Conservation (phyloP, 2,797 vertebrate genomes). For the Monodelphis domestica region DNA sequence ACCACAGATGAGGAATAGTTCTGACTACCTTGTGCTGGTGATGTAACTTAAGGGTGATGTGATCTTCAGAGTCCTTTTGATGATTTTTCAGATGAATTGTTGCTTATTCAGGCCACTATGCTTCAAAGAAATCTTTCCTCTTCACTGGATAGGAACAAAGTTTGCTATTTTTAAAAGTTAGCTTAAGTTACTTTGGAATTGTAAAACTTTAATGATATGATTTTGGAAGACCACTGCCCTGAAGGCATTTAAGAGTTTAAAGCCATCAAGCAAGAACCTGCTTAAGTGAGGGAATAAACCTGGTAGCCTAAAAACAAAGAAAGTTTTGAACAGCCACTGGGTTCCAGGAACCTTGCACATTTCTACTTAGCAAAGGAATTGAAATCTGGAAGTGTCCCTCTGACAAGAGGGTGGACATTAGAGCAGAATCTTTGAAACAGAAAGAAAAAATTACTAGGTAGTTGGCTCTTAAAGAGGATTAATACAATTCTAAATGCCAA, state of each 20-base stretch:
- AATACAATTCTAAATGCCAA: background rate
- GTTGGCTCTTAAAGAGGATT: background rate
- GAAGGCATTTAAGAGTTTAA: background rate
- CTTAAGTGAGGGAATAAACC: background rate
- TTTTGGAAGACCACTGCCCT: background rate
- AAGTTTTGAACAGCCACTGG: background rate
- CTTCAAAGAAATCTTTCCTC: background rate
- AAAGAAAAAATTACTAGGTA: background rate
- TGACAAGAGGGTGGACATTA: background rate
- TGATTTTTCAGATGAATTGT: background rate
- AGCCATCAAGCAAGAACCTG: background rate
- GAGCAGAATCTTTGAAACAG: background rate
- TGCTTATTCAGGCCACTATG: background rate
- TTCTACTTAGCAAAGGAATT: background rate
- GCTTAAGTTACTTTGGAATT: background rate
- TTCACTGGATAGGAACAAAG: background rate
- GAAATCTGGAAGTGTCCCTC: background rate
- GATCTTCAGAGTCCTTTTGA: slow-evolving; percentile 7
- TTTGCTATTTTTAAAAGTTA: background rate
- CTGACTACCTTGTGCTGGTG: slow-evolving; percentile 14
- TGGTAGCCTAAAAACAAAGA: background rate
- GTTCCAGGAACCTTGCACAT: background rate
- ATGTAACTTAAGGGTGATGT: slow-evolving; percentile 8
- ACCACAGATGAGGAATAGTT: background rate
- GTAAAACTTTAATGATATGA: background rate